Percentiles rank a stretch among this genome's conserved stretches.
Conservation (phyloP, 1,140 invertebrate genomes). For the Drosophila suzukii region DNA sequence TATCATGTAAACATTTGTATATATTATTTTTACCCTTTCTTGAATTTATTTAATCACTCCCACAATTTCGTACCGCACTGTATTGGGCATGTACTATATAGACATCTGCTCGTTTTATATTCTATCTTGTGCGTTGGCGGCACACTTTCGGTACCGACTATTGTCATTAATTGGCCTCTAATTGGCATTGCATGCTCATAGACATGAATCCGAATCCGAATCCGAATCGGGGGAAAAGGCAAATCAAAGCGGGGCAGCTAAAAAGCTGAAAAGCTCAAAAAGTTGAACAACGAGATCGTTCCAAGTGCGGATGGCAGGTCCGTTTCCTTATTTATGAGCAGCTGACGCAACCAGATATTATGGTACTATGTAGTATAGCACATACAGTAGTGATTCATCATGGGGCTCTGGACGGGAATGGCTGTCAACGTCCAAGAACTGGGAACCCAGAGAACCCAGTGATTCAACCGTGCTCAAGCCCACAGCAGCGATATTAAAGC, state of each 20-base stretch:
- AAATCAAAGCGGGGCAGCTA: slow-evolving; percentile 31
- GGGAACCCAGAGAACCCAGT: slow-evolving; percentile 12
- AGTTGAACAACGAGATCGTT: slow-evolving; percentile 17
- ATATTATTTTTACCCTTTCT: not conserved
- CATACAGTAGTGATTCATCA: slow-evolving; percentile 38
- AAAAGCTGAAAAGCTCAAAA: slow-evolving; percentile 6
- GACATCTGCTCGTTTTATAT: slow-evolving; percentile 16
- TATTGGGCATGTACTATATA: not conserved
- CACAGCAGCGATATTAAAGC: slow-evolving; percentile 39
- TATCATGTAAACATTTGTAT: too few species aligned
- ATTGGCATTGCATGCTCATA: slow-evolving; percentile 62
- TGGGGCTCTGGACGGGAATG: slow-evolving; percentile 22
- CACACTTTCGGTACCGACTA: slow-evolving; percentile 66
- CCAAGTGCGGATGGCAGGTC: slow-evolving; percentile 49
- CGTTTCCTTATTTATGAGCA: slow-evolving; percentile 64
- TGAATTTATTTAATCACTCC: too few species aligned
- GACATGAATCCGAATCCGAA: slow-evolving; percentile 4
- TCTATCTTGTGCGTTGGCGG: slow-evolving; percentile 59
- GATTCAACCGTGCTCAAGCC: slow-evolving; percentile 38
- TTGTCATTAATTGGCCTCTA: slow-evolving; percentile 77
- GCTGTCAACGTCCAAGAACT: slow-evolving; percentile 25
- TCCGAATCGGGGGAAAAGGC: not conserved
- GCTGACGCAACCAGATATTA: slow-evolving; percentile 47
- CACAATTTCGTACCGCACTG: slow-evolving; percentile 5
- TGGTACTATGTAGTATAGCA: not conserved